These are phyloP conservation scores for Anorthoa munda DNA, from an alignment of 2,888 invertebrate genomes.

Conservation along the genomic window DNA sequence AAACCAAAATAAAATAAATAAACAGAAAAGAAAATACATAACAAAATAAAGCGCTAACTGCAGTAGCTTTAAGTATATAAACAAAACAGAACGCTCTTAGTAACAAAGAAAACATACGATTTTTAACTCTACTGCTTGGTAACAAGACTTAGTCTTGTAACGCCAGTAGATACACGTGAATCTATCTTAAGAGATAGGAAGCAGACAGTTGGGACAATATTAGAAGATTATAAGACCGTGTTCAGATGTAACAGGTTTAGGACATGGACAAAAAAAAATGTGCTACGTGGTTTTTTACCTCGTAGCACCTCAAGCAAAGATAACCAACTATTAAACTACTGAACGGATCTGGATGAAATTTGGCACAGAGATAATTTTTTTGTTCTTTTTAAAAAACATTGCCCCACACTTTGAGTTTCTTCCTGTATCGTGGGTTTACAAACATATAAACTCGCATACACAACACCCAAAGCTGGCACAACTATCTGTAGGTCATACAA, in stretches of 20 bases:
- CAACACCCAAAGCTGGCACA: too few relatives aligned
- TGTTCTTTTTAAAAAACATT: too few relatives aligned
- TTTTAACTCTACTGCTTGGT: constrained; percentile 40
- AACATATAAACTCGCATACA: too few relatives aligned
- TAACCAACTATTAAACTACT: too few relatives aligned
- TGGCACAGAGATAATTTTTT: too few relatives aligned
- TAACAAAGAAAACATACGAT: constrained; percentile 35
- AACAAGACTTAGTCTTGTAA: constrained; percentile 8
- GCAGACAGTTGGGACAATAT: constrained; percentile 62
- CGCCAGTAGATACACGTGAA: constrained; percentile 11
- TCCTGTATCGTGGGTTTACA: too few relatives aligned
- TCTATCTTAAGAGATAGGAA: constrained; percentile 55
- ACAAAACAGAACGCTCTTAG: constrained; percentile 2
- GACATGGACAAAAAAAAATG: not conserved
- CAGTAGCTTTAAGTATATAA: constrained; percentile 39
- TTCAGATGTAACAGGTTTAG: constrained; percentile 12
- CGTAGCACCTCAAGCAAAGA: too few relatives aligned
- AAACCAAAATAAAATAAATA: not conserved
- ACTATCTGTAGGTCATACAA: too few relatives aligned
- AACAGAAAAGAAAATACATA: not conserved
- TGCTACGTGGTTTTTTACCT: too few relatives aligned
- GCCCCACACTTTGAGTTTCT: too few relatives aligned
- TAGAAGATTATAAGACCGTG: constrained; percentile 59
- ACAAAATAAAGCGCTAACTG: not conserved
- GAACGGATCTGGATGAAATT: too few relatives aligned